Base-by-base conservation (phyloP, 23 tunicate species). In the Trididemnum miniatum region DNA sequence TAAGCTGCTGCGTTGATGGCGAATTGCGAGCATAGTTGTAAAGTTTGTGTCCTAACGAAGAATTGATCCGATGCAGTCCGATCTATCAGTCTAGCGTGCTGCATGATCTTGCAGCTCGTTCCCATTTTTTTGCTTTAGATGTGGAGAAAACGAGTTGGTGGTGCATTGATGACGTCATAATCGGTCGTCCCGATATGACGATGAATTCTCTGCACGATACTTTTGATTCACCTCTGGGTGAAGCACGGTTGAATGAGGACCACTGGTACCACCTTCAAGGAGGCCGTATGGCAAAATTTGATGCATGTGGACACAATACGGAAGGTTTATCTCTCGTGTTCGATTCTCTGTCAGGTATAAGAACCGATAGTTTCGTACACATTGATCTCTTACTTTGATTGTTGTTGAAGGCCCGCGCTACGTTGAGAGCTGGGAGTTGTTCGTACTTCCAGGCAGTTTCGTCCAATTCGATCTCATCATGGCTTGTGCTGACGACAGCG, bases 341-440 rank as follows among this genome's bases (percentile, higher is more conserved):
- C 76, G 38, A 71, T 71, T 71, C 76, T 27, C 22, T 15, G 7
- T 20, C 15, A 15, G 54, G 9, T 44, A 44, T 44, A 44, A 9
- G 15, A 44, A 44, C 9, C 54, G 9, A 15, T 44, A 44, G 54
- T 44, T 7, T 7, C 9, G 54, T 44, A 9, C 54, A 7, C 54
- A 44, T 9, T 44, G 12, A 15, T 15, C 54, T 7, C 12, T 44
- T 44, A 44, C 54, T 44, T 44, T 44, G 15, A 44, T 15, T 7
- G 15, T 44, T 44, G 9, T 7, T 9, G 15, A n/a, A n/a, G n/a
- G n/a, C n/a, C n/a, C n/a, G n/a, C n/a, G n/a, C 23, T 71, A 34
- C 35, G 77, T 71, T 2, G 98, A 93, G 63, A 93, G 88, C 0
- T 93, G 98, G 98, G 98, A 93, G 35, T 80, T 88, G 25, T 78